Evolutionary conservation across 2,888 invertebrate genomes (phyloP), one percentile per base, ranked within the genome.

Genomic region (Panopea generosa): DNA sequence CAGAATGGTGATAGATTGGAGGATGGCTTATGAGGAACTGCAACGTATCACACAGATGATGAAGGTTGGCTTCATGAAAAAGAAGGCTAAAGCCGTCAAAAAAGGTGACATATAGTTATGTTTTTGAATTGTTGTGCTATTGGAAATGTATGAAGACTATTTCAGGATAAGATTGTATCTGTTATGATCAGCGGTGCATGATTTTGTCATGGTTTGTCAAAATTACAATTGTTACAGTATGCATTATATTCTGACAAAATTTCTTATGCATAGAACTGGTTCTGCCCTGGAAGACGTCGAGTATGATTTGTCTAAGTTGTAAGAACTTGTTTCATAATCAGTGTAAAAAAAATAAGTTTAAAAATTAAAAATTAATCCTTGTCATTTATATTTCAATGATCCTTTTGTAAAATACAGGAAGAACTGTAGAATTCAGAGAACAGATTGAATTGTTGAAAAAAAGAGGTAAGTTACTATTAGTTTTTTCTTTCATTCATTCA

Each of bases 1-100:
- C 22, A 79, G 71, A 27, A 84, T 86, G 86, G 84, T 83, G 14
- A 84, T 90, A 38, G 90, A 90, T 79, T 91, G 90, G 90, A 86
- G 82, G 66, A 78, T 88, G 63, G 90, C 90, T 11, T 89, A 87
- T 68, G 71, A 80, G 33, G 89, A 91, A 70, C 80, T 91, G 1
- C 72, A 71, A 11, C 65, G 68, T 4, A 83, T 89, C n/a, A 83
- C 85, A 1, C 67, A 67, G 26, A 77, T 78, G 49, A 84, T 85
- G 81, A 86, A 84, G 61, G 26, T 60, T 6, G 69, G 62, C 29
- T 45, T 72, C 22, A 49, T 22, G 61, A 72, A 77, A 27, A 77
- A 73, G 47, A 72, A 77, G 56, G 40, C 53, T 9, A 77, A 73
- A 60, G 38, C 60, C 33, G 49, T 26, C 6, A 33, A 27, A 14